Conservation (phyloP, 1,140 invertebrate genomes). For the Melanaphis sacchari region DNA sequence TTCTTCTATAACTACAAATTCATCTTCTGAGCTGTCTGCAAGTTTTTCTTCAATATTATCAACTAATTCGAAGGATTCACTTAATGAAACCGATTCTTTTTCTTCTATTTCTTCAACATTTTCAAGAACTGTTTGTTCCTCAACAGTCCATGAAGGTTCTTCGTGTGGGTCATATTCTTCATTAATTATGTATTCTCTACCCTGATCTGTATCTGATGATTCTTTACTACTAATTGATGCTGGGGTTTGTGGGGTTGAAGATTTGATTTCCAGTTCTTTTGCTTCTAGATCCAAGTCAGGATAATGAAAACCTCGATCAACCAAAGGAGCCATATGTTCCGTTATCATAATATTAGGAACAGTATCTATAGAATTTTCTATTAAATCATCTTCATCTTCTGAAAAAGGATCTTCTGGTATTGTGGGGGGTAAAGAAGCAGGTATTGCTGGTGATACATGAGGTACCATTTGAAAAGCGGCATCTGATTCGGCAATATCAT, state of each 20-base stretch:
- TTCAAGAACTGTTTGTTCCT: slow-evolving; percentile 67
- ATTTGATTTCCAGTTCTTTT: slow-evolving; percentile 58
- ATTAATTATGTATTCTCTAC: slow-evolving; percentile 69
- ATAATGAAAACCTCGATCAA: slow-evolving; percentile 65
- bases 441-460: slow-evolving; percentile 64
- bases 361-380: slow-evolving; percentile 65
- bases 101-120: slow-evolving; percentile 58
- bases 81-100: slow-evolving; percentile 61
- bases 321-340: slow-evolving; percentile 68
- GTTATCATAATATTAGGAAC: slow-evolving; percentile 77
- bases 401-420: slow-evolving; percentile 68
- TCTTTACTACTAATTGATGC: slow-evolving; percentile 70
- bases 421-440: slow-evolving; percentile 64
- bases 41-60: slow-evolving; percentile 67
- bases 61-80: slow-evolving; percentile 88
- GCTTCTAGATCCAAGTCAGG: slow-evolving; percentile 66
- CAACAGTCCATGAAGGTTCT: slow-evolving; percentile 67
- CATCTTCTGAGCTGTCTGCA: slow-evolving; percentile 78
- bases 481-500: slow-evolving; percentile 67
- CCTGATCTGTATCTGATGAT: slow-evolving; percentile 71
- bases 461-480: slow-evolving; percentile 65
- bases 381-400: slow-evolving; percentile 67
- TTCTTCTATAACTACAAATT: slow-evolving; percentile 86
- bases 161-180: slow-evolving; percentile 68
- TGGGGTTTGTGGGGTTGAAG: slow-evolving; percentile 66